Percentiles rank a stretch among this genome's conserved stretches.
These are phyloP conservation scores for Incurvaria masculella DNA, from an alignment of 2,888 invertebrate genomes.

Conservation along the genomic window DNA sequence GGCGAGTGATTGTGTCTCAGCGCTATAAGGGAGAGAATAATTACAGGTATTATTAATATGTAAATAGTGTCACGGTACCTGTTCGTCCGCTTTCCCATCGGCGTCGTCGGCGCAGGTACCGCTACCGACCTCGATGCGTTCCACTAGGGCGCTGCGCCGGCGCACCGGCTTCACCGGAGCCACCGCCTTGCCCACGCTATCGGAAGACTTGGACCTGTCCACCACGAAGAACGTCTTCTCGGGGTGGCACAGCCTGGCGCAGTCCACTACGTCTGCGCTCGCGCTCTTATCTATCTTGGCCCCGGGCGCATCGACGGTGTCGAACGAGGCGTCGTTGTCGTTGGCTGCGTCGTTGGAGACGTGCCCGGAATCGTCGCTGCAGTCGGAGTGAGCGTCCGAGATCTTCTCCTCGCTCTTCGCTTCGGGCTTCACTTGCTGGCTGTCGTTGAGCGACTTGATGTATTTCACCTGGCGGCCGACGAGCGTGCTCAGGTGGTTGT, in stretches of 20 bases:
- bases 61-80: constrained; percentile 52
- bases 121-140: constrained; percentile 52
- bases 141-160: constrained; percentile 31
- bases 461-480: constrained; percentile 49
- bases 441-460: constrained; percentile 40
- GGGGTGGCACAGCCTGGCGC: constrained; percentile 28
- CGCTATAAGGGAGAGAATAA: too few species aligned
- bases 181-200: constrained; percentile 23
- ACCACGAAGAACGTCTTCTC: constrained; percentile 35
- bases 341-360: constrained; percentile 79
- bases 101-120: constrained; percentile 45
- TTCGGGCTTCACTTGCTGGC: constrained; percentile 37
- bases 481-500: constrained; percentile 52
- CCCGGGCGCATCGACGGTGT: constrained; percentile 26
- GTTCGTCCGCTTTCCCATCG: constrained; percentile 53
- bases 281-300: constrained; percentile 1
- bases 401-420: constrained; percentile 47
- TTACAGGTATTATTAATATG: too few species aligned
- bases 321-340: constrained; percentile 56
- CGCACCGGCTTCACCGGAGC: constrained; percentile 48
- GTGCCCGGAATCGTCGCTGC: constrained; percentile 79
- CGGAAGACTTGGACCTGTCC: constrained; percentile 37
- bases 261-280: constrained; percentile 37
- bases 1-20: too few species aligned
- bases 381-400: constrained; percentile 63